phyloP scores from a whole-genome alignment of 2,888 invertebrate genomes.

The Tipula confusa region DNA sequence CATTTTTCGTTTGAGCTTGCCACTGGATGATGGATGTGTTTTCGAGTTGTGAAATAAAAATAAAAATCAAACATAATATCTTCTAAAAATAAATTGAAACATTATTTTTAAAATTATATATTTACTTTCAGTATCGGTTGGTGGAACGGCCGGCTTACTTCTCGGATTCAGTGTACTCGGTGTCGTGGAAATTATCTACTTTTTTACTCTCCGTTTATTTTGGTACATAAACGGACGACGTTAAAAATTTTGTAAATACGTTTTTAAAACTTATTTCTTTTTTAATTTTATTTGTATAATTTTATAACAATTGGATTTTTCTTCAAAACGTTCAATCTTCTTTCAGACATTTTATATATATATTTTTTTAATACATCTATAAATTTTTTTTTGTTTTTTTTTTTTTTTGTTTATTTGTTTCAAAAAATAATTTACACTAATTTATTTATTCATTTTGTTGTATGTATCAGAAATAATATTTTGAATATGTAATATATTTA shows the following conservation, averaged over 20 bases:
- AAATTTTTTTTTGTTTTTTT: not conserved
- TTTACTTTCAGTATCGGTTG: conserved; percentile 61
- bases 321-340: not conserved
- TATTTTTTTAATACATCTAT: not conserved
- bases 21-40: too few species aligned
- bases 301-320: not conserved
- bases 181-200: conserved; percentile 70
- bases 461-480: not conserved
- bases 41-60: too few species aligned
- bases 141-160: conserved; percentile 75
- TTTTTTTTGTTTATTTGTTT: not conserved
- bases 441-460: too few species aligned
- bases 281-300: not conserved
- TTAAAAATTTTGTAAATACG: not conserved
- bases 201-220: conserved; percentile 60
- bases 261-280: not conserved
- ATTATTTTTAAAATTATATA: too few species aligned
- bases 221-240: conserved; percentile 52
- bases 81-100: too few species aligned
- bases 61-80: too few species aligned
- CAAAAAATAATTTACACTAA: conserved; percentile 15
- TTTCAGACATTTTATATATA: not conserved
- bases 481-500: too few species aligned
- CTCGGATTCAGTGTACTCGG: conserved; percentile 74
- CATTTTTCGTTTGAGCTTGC: too few species aligned